These are phyloP conservation scores for Hypanus sabinus DNA, from an alignment of 2,113 vertebrate genomes.

Conservation along the genomic window DNA sequence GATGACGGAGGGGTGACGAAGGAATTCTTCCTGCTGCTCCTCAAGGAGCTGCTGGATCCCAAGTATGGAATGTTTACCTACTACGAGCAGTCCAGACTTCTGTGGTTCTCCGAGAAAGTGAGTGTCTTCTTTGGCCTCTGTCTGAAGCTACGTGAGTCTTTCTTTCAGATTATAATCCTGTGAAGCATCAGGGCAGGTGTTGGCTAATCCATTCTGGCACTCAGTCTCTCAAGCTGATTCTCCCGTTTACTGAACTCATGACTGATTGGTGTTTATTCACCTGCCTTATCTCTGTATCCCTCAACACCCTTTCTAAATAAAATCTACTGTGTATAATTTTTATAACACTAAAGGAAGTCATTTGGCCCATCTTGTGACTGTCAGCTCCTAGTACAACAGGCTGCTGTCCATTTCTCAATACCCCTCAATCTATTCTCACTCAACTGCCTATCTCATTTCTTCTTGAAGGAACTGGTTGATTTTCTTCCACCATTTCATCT, in stretches of 20 bases:
- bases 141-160: background rate
- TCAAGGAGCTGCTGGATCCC: constrained; percentile 90
- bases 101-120: constrained; percentile 96
- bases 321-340: background rate
- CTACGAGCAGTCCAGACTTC: constrained; percentile 83
- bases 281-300: background rate
- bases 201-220: background rate
- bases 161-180: background rate
- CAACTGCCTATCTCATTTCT: no score
- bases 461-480: no score
- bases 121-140: constrained; percentile 41
- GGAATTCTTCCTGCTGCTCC: constrained; percentile 87
- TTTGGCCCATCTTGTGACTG: no score
- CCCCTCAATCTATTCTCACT: no score
- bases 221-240: background rate
- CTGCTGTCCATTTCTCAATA: no score
- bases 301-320: background rate
- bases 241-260: background rate
- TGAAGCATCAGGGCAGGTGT: background rate
- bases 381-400: no score
- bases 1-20: constrained; percentile 92
- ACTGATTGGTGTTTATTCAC: background rate
- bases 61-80: constrained; percentile 94
- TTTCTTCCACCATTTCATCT: no score
- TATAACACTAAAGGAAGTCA: no score